Percentiles rank a stretch among this genome's conserved stretches.
These are phyloP conservation scores for Apogon talboti DNA, from an alignment of 2,797 vertebrate genomes.

Conservation along the genomic window DNA sequence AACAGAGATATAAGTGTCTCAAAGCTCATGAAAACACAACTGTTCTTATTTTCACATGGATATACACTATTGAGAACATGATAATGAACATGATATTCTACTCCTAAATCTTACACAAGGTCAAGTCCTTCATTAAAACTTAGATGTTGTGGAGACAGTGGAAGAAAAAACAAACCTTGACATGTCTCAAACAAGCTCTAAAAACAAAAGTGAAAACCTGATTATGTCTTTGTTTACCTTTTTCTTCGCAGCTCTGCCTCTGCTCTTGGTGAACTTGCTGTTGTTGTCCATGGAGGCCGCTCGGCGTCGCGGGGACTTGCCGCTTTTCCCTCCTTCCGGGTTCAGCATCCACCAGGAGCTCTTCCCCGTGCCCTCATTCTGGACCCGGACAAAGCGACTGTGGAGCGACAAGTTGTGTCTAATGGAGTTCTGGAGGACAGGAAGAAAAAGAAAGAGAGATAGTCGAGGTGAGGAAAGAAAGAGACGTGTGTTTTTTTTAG, in stretches of 20 bases:
- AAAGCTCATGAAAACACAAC: too few relatives aligned
- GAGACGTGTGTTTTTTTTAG: conserved; percentile 55
- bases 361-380: conserved; percentile 98
- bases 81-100: too few relatives aligned
- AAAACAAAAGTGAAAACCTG: neutral
- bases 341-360: conserved; percentile 99
- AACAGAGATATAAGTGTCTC: too few relatives aligned
- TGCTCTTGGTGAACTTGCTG: conserved; percentile 97
- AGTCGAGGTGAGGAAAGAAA: conserved; percentile 50
- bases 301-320: conserved; percentile 95
- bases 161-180: conserved; percentile 11
- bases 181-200: neutral
- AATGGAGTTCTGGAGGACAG: conserved; percentile 93
- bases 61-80: too few relatives aligned
- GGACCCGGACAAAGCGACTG: conserved; percentile 96
- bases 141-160: neutral
- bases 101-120: neutral
- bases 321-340: conserved; percentile 97
- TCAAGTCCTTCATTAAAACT: neutral
- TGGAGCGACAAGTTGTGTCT: conserved; percentile 98
- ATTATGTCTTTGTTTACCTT: conserved; percentile 80
- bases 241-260: conserved; percentile 97
- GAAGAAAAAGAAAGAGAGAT: conserved; percentile 19
- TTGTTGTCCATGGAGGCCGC: conserved; percentile 99
- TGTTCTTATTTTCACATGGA: too few relatives aligned